phyloP scores from a whole-genome alignment of 2,888 invertebrate species.

The Lasioglossum morio region DNA sequence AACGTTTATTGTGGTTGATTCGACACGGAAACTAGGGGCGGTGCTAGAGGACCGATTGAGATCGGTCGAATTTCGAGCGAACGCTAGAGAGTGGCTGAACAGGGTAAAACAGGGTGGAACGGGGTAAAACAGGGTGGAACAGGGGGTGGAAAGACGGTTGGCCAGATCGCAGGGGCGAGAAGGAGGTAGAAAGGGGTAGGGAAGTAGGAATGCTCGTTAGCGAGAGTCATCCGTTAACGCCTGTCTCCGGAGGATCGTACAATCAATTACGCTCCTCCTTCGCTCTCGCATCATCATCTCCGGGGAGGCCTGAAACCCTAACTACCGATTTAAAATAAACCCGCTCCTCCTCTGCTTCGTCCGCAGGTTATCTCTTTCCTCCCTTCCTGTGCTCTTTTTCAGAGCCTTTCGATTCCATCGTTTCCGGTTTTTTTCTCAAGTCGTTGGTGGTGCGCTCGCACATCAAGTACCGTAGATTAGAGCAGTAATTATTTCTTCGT shows the following conservation, averaged over 20 bases:
- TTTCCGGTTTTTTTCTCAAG: slow-evolving; percentile 23
- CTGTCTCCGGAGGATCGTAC: slow-evolving; percentile 84
- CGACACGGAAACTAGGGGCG: slow-evolving; percentile 42
- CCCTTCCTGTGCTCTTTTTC: slow-evolving; percentile 37
- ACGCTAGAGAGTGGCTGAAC: slow-evolving; percentile 43
- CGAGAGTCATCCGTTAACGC: slow-evolving; percentile 84
- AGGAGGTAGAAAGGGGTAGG: slow-evolving; percentile 69
- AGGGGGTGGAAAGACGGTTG: slow-evolving; percentile 23
- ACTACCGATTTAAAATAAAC: slow-evolving; percentile 83
- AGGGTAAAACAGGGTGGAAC: not conserved
- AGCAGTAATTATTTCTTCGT: not conserved
- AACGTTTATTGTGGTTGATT: not conserved
- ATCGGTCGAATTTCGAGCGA: slow-evolving; percentile 36
- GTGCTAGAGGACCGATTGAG: slow-evolving; percentile 33
- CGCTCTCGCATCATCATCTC: slow-evolving; percentile 83
- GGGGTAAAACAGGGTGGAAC: not conserved
- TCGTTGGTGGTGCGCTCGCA: not conserved
- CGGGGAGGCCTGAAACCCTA: slow-evolving; percentile 81
- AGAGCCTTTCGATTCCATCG: slow-evolving; percentile 4
- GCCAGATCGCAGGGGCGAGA: slow-evolving; percentile 41
- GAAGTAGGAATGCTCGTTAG: slow-evolving; percentile 84
- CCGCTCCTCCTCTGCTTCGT: slow-evolving; percentile 48
- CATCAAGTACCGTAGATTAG: not conserved
- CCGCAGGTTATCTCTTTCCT: slow-evolving; percentile 34
- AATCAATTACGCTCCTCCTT: slow-evolving; percentile 84